A percentile compares a stretch with the other conserved stretches of the same genome.
Evolutionary conservation across 2,113 vertebrate species (phyloP).

Genomic region (Alligator mississippiensis): DNA sequence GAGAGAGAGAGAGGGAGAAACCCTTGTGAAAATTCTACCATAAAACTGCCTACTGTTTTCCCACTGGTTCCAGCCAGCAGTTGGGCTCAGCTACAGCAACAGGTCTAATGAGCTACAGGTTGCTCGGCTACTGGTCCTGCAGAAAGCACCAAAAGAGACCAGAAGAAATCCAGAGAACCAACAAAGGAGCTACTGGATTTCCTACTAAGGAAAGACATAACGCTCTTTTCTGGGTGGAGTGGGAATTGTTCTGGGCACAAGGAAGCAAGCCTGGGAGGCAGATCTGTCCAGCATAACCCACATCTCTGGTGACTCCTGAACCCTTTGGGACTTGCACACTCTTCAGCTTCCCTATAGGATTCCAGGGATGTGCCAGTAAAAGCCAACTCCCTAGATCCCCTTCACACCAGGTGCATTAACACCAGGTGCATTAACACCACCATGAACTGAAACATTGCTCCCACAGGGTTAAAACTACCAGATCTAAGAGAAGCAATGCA

Average conservation of each 20-base stretch:
- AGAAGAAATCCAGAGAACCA: background rate
- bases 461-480: background rate
- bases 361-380: background rate
- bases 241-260: background rate
- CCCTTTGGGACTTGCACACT: background rate
- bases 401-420: background rate
- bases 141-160: background rate
- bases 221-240: background rate
- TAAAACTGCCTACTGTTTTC: background rate
- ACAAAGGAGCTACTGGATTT: background rate
- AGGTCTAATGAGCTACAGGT: background rate
- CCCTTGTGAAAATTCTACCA: background rate
- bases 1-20: background rate
- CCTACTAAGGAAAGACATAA: background rate
- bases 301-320: background rate
- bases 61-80: background rate
- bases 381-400: background rate
- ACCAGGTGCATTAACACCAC: background rate
- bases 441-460: background rate
- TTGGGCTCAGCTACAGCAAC: background rate
- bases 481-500: background rate
- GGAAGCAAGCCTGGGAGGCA: background rate
- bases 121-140: background rate
- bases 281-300: background rate
- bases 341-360: background rate